Percentiles rank a stretch among this genome's conserved stretches.
These are phyloP conservation scores for Machimus atricapillus DNA, from an alignment of 2,888 invertebrate genomes.

Conservation along the genomic window DNA sequence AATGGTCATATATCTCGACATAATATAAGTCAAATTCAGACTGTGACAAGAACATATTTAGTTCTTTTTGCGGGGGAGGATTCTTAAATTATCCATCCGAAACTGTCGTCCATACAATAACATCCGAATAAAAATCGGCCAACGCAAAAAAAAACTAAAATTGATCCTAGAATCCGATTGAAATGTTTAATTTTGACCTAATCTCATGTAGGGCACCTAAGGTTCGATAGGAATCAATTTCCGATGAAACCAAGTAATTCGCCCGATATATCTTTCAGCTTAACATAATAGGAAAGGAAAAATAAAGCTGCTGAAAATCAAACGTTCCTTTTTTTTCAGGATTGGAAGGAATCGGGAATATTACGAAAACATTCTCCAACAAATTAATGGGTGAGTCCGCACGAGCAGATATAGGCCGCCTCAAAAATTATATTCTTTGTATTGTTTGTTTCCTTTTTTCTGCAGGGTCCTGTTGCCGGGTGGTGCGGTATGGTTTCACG, in stretches of 20 bases:
- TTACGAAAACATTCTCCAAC: conserved; percentile 67
- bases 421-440: not conserved
- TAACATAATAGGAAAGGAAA: not conserved
- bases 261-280: not conserved
- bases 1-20: no score
- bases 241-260: not conserved
- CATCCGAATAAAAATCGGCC: not conserved
- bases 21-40: not conserved
- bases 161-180: not conserved
- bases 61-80: not conserved
- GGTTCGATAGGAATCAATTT: not conserved
- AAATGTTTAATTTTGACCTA: not conserved
- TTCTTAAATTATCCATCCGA: not conserved
- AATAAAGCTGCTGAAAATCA: not conserved
- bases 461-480: conserved; percentile 27
- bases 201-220: not conserved
- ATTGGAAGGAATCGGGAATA: conserved; percentile 67
- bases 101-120: not conserved
- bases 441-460: not conserved
- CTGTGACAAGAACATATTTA: not conserved
- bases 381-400: conserved; percentile 71
- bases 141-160: not conserved
- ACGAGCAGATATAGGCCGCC: not conserved
- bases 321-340: conserved; percentile 62
- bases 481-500: conserved; percentile 7